Evolutionary conservation across 37 sponge, comb jelly and placozoan genomes (phyloP).

Genomic region (Amphimedon queenslandica): DNA sequence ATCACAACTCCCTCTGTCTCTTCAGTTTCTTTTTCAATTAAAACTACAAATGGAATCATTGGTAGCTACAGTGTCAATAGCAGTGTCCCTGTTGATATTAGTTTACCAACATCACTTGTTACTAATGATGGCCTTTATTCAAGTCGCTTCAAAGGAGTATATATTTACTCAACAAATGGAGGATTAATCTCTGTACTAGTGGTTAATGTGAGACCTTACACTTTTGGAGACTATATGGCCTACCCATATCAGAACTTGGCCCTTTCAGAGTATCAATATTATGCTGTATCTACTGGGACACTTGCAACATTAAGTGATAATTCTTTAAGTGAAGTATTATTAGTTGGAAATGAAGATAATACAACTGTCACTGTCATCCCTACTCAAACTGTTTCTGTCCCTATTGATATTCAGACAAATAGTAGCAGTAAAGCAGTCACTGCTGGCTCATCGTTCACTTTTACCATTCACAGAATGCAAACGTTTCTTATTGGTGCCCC

Average conservation of each 20-base stretch:
- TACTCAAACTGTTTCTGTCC: not conserved
- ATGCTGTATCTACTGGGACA: constrained; percentile 1
- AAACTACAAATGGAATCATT: not conserved
- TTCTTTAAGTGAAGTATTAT: not conserved
- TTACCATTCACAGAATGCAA: not conserved
- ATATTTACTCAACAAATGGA: not conserved
- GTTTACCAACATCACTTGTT: not conserved
- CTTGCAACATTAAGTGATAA: not conserved
- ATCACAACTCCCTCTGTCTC: not conserved
- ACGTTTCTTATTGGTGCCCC: not conserved
- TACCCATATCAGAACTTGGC: not conserved
- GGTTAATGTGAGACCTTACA: not conserved
- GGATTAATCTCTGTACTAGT: not conserved
- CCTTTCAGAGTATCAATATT: not conserved
- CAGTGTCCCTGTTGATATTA: not conserved
- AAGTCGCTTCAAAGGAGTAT: not conserved
- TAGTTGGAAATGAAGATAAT: not conserved
- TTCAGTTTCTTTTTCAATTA: not conserved
- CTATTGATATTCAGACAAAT: not conserved
- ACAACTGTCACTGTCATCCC: not conserved
- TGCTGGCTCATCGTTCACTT: not conserved
- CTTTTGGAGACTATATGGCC: not conserved
- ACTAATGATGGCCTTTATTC: not conserved
- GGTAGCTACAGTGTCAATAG: not conserved
- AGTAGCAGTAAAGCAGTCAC: not conserved